A percentile compares a stretch with the other conserved stretches of the same genome.
These are phyloP conservation scores for Cyphotilapia sp. DNA, from an alignment of 2,113 vertebrate species.

Conservation along the genomic window DNA sequence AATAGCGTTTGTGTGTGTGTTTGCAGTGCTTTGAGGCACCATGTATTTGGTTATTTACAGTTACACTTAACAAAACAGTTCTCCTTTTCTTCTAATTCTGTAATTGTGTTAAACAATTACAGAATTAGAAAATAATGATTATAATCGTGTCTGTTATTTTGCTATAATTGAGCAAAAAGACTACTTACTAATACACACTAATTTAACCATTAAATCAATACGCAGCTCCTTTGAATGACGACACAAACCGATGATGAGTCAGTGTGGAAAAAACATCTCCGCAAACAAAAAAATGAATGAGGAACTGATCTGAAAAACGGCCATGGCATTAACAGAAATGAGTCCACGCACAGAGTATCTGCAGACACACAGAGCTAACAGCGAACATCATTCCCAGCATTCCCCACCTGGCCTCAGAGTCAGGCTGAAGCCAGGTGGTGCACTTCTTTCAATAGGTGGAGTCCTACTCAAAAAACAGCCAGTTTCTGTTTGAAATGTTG, in stretches of 20 bases:
- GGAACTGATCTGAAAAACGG: too few species aligned
- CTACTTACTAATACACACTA: rapidly evolving
- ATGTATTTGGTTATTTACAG: neutral
- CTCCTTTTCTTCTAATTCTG: neutral
- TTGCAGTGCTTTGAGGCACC: neutral
- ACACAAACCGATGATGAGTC: neutral
- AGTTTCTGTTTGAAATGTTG: neutral
- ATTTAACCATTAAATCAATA: neutral
- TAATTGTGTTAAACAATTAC: neutral
- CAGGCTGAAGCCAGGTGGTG: neutral
- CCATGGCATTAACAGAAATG: neutral
- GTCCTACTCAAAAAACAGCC: rapidly evolving
- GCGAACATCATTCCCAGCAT: neutral
- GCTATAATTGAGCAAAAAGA: neutral
- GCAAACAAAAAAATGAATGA: neutral
- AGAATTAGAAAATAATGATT: neutral
- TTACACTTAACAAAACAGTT: rapidly evolving
- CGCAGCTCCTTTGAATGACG: neutral
- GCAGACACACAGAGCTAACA: rapidly evolving
- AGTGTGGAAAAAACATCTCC: neutral
- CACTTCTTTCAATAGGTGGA: rapidly evolving
- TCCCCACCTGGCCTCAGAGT: neutral
- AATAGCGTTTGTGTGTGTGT: neutral
- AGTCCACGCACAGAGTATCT: neutral
- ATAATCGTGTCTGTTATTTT: rapidly evolving